phyloP scores from a whole-genome alignment of 2,888 invertebrate species.

The Tetragonula carbonaria region DNA sequence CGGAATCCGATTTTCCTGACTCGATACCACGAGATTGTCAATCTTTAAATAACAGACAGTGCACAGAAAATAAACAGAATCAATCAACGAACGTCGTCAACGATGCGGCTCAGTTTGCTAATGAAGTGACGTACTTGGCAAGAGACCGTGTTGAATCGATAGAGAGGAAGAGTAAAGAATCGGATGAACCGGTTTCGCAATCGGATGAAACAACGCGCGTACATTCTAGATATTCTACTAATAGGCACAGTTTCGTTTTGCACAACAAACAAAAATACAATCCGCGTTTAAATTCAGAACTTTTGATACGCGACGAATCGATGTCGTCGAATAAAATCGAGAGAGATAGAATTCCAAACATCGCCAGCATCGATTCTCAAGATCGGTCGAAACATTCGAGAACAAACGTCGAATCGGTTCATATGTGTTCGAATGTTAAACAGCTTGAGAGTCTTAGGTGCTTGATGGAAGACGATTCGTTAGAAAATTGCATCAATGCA shows the following conservation, averaged over 20 bases:
- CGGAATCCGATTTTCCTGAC: not conserved
- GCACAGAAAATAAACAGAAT: not conserved
- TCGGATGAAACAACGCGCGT: slow-evolving; percentile 16
- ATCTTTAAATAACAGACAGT: not conserved
- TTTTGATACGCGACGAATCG: slow-evolving; percentile 36
- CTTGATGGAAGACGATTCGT: slow-evolving; percentile 56
- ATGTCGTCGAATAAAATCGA: not conserved
- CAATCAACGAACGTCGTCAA: not conserved
- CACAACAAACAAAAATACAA: slow-evolving; percentile 49
- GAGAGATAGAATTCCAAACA: not conserved
- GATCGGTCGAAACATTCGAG: not conserved
- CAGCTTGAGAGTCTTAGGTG: not conserved
- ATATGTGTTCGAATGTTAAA: not conserved
- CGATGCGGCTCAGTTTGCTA: slow-evolving; percentile 19
- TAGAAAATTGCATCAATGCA: slow-evolving; percentile 37
- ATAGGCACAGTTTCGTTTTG: slow-evolving; percentile 57
- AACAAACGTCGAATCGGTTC: too few relatives aligned
- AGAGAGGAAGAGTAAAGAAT: slow-evolving; percentile 34
- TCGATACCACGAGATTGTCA: too few relatives aligned
- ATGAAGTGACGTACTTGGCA: slow-evolving; percentile 59
- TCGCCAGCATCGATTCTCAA: not conserved
- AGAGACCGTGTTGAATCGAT: slow-evolving; percentile 24
- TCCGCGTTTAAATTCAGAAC: slow-evolving; percentile 40
- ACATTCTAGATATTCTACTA: not conserved
- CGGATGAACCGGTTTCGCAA: slow-evolving; percentile 41